A percentile compares a stretch with the other conserved stretches of the same genome.
Evolutionary conservation across 2,113 vertebrate species (phyloP).

Genomic region (Plecotus auritus): DNA sequence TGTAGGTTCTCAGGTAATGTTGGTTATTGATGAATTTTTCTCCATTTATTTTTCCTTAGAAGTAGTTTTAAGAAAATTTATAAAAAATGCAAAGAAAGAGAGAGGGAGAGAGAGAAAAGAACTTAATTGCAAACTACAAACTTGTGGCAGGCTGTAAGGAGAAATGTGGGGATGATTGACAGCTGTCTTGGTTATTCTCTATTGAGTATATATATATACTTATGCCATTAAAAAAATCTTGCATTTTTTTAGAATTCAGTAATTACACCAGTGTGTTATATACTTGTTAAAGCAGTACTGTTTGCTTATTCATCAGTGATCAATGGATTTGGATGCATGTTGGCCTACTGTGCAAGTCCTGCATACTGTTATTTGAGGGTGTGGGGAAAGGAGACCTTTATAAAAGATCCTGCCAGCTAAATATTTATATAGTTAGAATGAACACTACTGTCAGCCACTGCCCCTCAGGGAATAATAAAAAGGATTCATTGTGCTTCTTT

Average conservation of each 20-base stretch:
- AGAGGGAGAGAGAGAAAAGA: background rate
- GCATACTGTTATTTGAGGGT: background rate
- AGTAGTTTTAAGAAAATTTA: slow-evolving; percentile 18
- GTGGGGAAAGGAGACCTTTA: background rate
- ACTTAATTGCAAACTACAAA: background rate
- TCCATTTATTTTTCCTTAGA: background rate
- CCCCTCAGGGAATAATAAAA: background rate
- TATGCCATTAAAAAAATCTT: background rate
- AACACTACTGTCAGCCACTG: background rate
- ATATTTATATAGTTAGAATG: background rate
- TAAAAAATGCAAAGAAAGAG: background rate
- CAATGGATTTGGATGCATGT: background rate
- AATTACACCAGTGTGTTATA: background rate
- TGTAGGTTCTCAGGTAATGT: background rate
- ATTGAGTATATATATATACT: background rate
- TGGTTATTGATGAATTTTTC: background rate
- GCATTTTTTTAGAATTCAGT: background rate
- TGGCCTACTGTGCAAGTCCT: slow-evolving; percentile 8
- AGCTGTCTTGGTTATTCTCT: background rate
- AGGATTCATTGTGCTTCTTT: background rate
- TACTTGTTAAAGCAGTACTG: background rate
- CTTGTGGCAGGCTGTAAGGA: background rate
- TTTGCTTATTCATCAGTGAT: background rate
- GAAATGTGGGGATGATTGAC: background rate
- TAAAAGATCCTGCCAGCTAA: background rate